These are phyloP conservation scores for Bos taurus DNA, from an alignment of 2,113 vertebrate genomes.

Conservation along the genomic window DNA sequence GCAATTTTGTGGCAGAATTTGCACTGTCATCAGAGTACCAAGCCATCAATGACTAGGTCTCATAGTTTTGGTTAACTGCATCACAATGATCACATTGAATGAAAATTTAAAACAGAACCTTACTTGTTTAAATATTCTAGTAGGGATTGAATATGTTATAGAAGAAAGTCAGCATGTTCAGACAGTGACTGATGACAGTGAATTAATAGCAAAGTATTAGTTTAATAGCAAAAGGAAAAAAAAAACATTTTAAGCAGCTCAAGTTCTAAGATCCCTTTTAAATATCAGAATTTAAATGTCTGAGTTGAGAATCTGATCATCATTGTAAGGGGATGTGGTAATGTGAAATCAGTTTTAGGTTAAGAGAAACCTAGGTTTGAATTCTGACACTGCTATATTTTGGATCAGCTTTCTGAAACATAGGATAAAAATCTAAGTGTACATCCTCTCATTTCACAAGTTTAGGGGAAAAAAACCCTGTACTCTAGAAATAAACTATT, in stretches of 20 bases:
- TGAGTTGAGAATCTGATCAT: neutral
- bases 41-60: neutral
- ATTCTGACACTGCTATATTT: neutral
- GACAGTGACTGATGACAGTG: neutral
- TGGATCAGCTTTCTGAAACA: neutral
- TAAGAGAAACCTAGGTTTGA: neutral
- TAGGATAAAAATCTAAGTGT: neutral
- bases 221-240: neutral
- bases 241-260: neutral
- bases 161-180: neutral
- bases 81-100: neutral
- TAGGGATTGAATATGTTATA: neutral
- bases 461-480: neutral
- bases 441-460: neutral
- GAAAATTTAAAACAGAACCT: constrained; percentile 13
- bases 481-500: neutral
- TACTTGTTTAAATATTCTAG: neutral
- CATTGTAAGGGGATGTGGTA: neutral
- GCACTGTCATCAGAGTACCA: constrained; percentile 5
- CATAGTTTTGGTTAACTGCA: constrained; percentile 12
- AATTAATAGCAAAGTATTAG: neutral
- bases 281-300: neutral
- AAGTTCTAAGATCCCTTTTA: neutral
- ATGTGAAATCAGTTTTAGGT: neutral
- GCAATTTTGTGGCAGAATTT: neutral